Evolutionary conservation across 2,113 vertebrate species (phyloP).

Genomic region (Mus spicilegus): DNA sequence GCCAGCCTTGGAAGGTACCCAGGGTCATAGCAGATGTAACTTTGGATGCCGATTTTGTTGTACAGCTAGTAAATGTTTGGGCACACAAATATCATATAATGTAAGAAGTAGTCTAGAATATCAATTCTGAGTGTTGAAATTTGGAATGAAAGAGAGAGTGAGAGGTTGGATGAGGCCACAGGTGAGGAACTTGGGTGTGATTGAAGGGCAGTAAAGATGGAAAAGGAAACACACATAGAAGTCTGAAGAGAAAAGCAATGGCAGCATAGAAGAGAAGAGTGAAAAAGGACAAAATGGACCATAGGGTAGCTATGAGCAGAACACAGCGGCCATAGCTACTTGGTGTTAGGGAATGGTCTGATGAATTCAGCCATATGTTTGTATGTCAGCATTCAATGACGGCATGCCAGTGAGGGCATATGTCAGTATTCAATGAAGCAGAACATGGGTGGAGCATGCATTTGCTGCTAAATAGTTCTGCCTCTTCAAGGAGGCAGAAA

Average conservation of each 20-base stretch:
- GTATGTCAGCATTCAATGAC: background rate
- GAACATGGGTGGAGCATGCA: background rate
- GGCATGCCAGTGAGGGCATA: too few species aligned
- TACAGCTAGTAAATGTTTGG: background rate
- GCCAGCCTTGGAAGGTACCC: background rate
- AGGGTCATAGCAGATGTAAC: background rate
- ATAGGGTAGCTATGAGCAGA: background rate
- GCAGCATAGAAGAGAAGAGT: background rate
- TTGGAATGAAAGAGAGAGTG: background rate
- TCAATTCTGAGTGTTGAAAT: background rate
- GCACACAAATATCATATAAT: background rate
- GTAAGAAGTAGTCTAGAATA: background rate
- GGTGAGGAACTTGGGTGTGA: background rate
- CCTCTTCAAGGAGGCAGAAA: background rate
- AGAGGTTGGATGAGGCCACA: background rate
- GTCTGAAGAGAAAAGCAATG: background rate
- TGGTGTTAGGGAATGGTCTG: background rate
- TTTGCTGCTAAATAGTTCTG: background rate
- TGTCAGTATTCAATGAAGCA: background rate
- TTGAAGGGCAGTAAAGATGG: background rate
- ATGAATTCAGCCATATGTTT: background rate
- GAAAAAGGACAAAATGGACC: background rate
- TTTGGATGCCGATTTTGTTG: slow-evolving; percentile 12
- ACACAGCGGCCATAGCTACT: background rate
- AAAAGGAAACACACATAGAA: background rate